Conservation (phyloP, 2,888 invertebrate species). For the Rhamnusium bicolor region DNA sequence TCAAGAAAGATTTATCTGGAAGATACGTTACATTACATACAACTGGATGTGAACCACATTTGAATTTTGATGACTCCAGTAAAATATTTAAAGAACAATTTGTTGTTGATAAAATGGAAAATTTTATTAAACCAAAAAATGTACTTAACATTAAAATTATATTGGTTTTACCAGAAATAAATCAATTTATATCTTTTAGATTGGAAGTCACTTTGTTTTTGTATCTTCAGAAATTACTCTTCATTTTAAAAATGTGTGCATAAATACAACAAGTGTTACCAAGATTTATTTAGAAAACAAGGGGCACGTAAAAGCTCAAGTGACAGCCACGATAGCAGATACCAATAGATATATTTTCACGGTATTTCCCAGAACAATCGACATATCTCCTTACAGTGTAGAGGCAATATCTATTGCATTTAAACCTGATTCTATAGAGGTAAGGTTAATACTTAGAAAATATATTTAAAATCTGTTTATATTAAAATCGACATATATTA, state of each 20-base stretch:
- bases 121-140: conserved; percentile 72
- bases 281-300: conserved; percentile 68
- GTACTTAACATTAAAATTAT: conserved; percentile 53
- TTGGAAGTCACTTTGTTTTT: conserved; percentile 65
- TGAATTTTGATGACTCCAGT: conserved; percentile 75
- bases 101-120: conserved; percentile 73
- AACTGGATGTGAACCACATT: conserved; percentile 74
- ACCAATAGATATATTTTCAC: conserved; percentile 60
- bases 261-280: conserved; percentile 63
- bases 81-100: conserved; percentile 77
- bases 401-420: conserved; percentile 67
- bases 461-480: no score
- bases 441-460: no score
- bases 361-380: conserved; percentile 61
- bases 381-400: conserved; percentile 66
- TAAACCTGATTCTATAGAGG: conserved; percentile 68
- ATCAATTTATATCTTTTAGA: conserved; percentile 57
- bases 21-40: conserved; percentile 72
- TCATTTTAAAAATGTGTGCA: conserved; percentile 67
- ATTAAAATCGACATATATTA: no score
- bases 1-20: conserved; percentile 73
- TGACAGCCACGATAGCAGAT: conserved; percentile 56
- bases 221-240: conserved; percentile 64
- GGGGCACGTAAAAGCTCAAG: conserved; percentile 65
- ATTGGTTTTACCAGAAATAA: not conserved